Conservation (phyloP, 2,113 vertebrate genomes). For the Illadopsis cleaveri region DNA sequence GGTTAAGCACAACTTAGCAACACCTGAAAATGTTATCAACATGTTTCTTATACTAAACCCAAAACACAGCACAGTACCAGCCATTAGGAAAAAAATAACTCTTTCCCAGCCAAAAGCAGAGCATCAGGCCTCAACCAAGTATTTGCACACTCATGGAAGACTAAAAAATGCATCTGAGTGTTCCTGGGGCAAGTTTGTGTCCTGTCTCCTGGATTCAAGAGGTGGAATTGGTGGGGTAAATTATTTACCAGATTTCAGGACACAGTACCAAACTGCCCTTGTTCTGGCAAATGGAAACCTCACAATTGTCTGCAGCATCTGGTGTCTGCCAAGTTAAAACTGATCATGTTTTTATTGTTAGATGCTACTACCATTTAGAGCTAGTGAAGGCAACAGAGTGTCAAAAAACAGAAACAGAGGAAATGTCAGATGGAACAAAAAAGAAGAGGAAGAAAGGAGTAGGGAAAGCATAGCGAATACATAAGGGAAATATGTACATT, state of each 20-base stretch:
- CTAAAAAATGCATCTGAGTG: background rate
- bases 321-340: background rate
- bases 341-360: background rate
- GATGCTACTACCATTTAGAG: background rate
- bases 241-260: background rate
- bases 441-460: background rate
- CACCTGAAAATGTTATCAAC: background rate
- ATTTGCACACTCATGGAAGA: background rate
- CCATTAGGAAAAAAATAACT: background rate
- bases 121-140: background rate
- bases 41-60: background rate
- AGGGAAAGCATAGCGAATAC: background rate
- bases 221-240: background rate
- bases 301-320: background rate
- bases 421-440: background rate
- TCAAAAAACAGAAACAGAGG: background rate
- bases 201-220: background rate
- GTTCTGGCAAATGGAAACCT: background rate
- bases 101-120: background rate
- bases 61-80: background rate
- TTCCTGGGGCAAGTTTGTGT: background rate
- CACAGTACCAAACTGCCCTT: background rate
- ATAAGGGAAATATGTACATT: background rate
- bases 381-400: background rate
- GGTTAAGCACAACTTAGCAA: background rate